Percentiles rank a stretch among this genome's conserved stretches.
Conservation (phyloP, 2,113 vertebrate species). For the Myrmecophaga tridactyla region DNA sequence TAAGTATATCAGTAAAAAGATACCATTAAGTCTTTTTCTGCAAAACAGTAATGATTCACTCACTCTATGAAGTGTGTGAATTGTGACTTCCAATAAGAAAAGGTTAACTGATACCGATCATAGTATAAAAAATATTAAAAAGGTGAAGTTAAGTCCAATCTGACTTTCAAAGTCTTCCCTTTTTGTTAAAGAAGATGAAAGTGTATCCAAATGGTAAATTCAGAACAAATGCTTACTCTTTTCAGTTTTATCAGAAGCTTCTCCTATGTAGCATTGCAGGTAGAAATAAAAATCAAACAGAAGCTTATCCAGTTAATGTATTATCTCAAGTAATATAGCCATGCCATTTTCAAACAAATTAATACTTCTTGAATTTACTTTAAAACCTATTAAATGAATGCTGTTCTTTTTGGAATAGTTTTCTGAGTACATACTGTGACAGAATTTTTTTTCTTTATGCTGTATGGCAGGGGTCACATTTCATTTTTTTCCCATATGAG, state of each 20-base stretch:
- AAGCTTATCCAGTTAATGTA: not conserved
- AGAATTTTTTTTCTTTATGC: too few relatives aligned
- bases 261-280: not conserved
- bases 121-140: not conserved
- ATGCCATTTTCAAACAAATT: not conserved
- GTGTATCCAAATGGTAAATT: conserved; percentile 16
- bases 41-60: not conserved
- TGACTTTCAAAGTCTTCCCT: not conserved
- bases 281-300: not conserved
- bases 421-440: not conserved
- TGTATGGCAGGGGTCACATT: too few relatives aligned
- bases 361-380: conserved; percentile 24
- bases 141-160: not conserved
- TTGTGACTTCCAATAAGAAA: not conserved
- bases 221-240: not conserved
- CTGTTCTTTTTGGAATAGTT: not conserved
- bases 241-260: not conserved
- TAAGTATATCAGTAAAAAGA: not conserved
- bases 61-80: not conserved
- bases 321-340: not conserved
- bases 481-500: too few relatives aligned
- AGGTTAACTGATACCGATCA: not conserved
- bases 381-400: not conserved
- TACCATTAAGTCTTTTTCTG: not conserved
- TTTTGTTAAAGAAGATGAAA: conserved; percentile 4